These are phyloP conservation scores for Vicugna pacos DNA, from an alignment of 2,113 vertebrate genomes.

Conservation along the genomic window DNA sequence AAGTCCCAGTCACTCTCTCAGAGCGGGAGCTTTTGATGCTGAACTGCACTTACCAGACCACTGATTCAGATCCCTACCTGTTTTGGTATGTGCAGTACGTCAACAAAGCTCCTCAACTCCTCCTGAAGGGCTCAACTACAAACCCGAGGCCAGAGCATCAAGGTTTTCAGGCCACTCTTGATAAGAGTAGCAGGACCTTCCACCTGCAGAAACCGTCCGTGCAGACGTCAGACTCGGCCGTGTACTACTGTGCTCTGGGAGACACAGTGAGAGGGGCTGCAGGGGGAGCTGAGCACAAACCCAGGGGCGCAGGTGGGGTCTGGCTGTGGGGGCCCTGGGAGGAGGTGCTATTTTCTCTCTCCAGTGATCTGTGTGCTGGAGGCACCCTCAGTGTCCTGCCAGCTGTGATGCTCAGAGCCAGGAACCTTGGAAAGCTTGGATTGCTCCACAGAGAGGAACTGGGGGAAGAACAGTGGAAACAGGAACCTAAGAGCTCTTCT, in stretches of 20 bases:
- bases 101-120: neutral
- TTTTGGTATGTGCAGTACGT: slow-evolving; percentile 62
- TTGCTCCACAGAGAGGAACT: neutral
- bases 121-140: slow-evolving; percentile 7
- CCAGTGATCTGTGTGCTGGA: neutral
- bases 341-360: neutral
- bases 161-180: slow-evolving; percentile 13
- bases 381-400: too few relatives aligned
- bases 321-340: neutral
- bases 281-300: slow-evolving; percentile 33
- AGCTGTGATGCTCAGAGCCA: neutral
- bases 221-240: neutral
- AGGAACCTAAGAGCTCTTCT: neutral
- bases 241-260: slow-evolving; percentile 50
- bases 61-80: rapidly evolving
- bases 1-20: neutral
- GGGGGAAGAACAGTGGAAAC: neutral
- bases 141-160: neutral
- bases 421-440: neutral
- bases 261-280: slow-evolving; percentile 35
- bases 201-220: neutral
- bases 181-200: neutral
- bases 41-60: neutral
- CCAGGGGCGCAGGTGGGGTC: neutral
- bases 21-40: neutral